Conservation (phyloP, 1,140 invertebrate species). For the Scaptomyza montana region DNA sequence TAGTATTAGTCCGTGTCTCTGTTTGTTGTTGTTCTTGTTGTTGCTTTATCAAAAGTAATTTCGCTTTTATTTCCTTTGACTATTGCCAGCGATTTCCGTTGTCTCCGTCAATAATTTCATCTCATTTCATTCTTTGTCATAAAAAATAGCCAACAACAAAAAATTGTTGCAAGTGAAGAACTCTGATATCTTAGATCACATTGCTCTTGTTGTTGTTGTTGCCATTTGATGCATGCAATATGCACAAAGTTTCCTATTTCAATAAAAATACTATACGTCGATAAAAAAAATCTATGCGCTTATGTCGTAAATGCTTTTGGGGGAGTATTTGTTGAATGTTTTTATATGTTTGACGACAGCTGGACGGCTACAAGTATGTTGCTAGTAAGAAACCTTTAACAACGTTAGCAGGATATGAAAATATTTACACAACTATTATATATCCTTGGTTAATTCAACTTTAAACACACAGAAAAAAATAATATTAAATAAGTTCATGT, state of each 20-base stretch:
- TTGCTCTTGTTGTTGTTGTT: conserved; percentile 2
- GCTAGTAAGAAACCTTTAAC: not conserved
- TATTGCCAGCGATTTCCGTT: conserved; percentile 79
- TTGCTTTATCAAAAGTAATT: conserved; percentile 81
- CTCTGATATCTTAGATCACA: conserved; percentile 20
- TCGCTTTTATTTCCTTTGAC: conserved; percentile 78
- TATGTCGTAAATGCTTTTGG: conserved; percentile 63
- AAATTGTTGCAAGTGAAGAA: conserved; percentile 57
- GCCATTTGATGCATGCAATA: conserved; percentile 80
- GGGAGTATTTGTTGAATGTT: conserved; percentile 36
- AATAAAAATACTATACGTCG: conserved; percentile 65
- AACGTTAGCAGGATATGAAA: not conserved
- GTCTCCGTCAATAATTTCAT: conserved; percentile 74
- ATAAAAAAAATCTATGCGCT: conserved; percentile 69
- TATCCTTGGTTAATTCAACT: too few relatives aligned
- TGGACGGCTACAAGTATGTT: conserved; percentile 35
- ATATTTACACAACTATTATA: not conserved
- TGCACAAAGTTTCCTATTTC: conserved; percentile 81
- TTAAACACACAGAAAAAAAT: too few relatives aligned
- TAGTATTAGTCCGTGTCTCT: conserved; percentile 39
- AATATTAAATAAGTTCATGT: too few relatives aligned
- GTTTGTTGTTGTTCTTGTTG: conserved; percentile 41
- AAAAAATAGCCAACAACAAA: conserved; percentile 65
- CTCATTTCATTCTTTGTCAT: conserved; percentile 80
- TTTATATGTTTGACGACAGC: conserved; percentile 51